These are phyloP conservation scores for Micrastur ruficollis DNA, from an alignment of 2,797 vertebrate genomes.

Conservation along the genomic window DNA sequence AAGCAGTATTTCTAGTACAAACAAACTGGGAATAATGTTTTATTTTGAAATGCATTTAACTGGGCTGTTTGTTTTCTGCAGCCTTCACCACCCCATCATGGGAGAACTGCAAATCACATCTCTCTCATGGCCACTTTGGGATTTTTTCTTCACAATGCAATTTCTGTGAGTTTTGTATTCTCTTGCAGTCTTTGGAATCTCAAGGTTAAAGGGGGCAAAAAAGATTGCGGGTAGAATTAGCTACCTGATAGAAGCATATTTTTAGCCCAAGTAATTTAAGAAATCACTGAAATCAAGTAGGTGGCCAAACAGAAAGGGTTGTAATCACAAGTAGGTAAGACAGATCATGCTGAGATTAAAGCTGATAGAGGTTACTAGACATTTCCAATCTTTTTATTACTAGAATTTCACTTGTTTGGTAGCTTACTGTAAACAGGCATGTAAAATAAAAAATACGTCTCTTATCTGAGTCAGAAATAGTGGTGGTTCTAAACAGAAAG, in stretches of 20 bases:
- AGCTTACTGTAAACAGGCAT: not conserved
- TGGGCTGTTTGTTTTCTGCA: not conserved
- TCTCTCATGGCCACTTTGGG: not conserved
- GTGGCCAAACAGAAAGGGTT: not conserved
- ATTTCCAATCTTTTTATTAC: not conserved
- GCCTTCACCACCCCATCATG: not conserved
- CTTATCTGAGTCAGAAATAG: not conserved
- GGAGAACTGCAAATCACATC: not conserved
- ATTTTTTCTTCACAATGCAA: not conserved
- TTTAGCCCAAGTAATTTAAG: not conserved
- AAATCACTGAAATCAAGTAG: not conserved
- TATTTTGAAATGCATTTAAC: not conserved
- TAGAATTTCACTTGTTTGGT: not conserved
- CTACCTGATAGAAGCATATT: not conserved
- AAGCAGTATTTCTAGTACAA: not conserved
- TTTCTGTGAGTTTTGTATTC: not conserved
- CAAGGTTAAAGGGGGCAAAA: not conserved
- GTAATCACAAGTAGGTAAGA: not conserved
- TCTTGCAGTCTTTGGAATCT: not conserved
- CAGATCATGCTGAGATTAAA: not conserved
- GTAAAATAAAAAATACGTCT: not conserved
- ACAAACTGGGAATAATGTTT: not conserved
- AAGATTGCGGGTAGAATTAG: not conserved
- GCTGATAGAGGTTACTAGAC: not conserved
- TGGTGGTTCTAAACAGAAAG: not conserved